A percentile compares a stretch with the other conserved stretches of the same genome.
phyloP scores from a whole-genome alignment of 1,140 invertebrate genomes.

The Lepidurus apus region DNA sequence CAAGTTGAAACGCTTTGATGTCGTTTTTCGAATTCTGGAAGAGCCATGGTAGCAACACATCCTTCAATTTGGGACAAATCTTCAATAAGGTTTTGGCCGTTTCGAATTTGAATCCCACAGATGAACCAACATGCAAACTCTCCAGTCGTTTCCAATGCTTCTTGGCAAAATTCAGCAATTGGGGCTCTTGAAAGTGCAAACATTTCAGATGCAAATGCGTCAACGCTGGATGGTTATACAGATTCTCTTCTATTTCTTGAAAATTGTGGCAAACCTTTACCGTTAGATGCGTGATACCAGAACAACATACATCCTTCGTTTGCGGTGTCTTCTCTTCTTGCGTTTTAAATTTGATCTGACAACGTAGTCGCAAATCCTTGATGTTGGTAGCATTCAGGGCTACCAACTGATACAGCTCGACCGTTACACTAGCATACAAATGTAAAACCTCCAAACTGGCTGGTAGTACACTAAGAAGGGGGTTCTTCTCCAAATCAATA shows the following conservation, averaged over 20 bases:
- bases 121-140: too few species aligned
- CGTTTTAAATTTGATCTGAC: background rate
- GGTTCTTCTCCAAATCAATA: too few species aligned
- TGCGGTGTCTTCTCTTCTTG: background rate
- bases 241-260: background rate
- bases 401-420: background rate
- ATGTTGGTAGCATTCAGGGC: background rate
- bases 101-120: too few species aligned
- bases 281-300: background rate
- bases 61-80: background rate
- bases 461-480: too few species aligned
- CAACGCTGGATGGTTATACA: background rate
- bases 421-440: background rate
- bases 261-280: background rate
- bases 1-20: background rate
- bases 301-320: background rate
- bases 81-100: background rate
- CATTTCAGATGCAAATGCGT: background rate
- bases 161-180: background rate
- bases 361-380: background rate
- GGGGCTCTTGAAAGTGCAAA: background rate
- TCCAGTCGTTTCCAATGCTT: background rate
- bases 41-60: background rate
- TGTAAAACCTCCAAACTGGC: background rate
- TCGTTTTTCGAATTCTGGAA: background rate